These are phyloP conservation scores for Mus pahari DNA, from an alignment of 2,113 vertebrate genomes.

Conservation along the genomic window DNA sequence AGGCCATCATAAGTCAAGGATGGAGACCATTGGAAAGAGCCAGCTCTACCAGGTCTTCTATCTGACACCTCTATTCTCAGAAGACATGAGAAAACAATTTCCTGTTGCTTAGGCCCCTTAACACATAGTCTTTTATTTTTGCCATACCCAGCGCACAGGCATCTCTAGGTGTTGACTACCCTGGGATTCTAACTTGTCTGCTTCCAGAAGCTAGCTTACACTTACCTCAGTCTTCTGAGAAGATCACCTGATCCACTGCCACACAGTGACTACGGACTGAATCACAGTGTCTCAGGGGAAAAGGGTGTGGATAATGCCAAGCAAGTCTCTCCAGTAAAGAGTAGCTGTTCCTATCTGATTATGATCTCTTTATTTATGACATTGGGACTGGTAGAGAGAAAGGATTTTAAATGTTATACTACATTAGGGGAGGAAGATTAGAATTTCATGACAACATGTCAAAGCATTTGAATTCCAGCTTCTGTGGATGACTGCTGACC, in stretches of 20 bases:
- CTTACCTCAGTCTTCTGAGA: background rate
- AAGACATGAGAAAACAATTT: background rate
- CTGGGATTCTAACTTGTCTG: background rate
- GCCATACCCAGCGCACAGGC: background rate
- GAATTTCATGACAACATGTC: constrained; percentile 43
- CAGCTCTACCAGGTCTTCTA: background rate
- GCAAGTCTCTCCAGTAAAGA: background rate
- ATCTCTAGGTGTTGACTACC: background rate
- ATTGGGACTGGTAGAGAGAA: background rate
- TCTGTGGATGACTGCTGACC: constrained; percentile 31
- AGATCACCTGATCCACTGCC: background rate
- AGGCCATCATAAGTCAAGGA: background rate
- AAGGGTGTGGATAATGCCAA: background rate
- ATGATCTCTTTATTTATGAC: background rate
- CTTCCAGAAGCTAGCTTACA: background rate
- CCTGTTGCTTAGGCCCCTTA: background rate
- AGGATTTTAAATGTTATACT: background rate
- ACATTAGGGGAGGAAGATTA: constrained; percentile 53
- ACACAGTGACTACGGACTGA: background rate
- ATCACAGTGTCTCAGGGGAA: background rate
- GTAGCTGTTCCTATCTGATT: background rate
- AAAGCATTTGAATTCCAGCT: constrained; percentile 60
- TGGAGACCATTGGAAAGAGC: background rate
- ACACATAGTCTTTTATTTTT: background rate
- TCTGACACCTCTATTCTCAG: background rate